A percentile compares a stretch with the other conserved stretches of the same genome.
These are phyloP conservation scores for Cyprinus carpio DNA, from an alignment of 2,113 vertebrate species.

Conservation along the genomic window DNA sequence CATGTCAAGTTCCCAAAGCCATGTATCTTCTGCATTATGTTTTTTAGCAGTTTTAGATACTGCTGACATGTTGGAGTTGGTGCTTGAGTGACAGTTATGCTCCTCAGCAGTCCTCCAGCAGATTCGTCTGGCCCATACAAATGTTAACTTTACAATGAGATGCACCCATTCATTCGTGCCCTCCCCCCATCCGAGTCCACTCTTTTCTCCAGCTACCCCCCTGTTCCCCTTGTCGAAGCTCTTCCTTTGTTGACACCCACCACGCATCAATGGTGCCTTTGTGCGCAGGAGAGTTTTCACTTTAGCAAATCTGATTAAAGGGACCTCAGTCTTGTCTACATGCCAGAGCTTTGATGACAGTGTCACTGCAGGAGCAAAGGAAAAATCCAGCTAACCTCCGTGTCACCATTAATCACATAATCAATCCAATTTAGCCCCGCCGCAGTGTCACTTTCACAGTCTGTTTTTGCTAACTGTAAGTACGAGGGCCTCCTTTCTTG, in stretches of 20 bases:
- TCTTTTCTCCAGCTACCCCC: slow-evolving; percentile 38
- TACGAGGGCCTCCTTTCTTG: neutral
- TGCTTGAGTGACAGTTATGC: slow-evolving; percentile 35
- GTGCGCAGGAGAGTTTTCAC: slow-evolving; percentile 59
- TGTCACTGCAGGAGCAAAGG: slow-evolving; percentile 51
- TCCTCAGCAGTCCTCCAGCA: slow-evolving; percentile 27
- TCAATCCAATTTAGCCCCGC: slow-evolving; percentile 43
- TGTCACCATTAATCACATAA: slow-evolving; percentile 54
- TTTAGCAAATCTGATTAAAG: slow-evolving; percentile 66
- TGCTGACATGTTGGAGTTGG: neutral
- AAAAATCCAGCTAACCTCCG: slow-evolving; percentile 54
- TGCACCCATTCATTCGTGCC: slow-evolving; percentile 25
- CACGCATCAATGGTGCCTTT: slow-evolving; percentile 59
- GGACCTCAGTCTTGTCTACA: slow-evolving; percentile 54
- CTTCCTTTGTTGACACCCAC: slow-evolving; percentile 62
- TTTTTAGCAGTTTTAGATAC: slow-evolving; percentile 20
- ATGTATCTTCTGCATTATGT: neutral
- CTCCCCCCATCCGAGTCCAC: slow-evolving; percentile 12
- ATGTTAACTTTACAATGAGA: slow-evolving; percentile 50
- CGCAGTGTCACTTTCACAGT: slow-evolving; percentile 57
- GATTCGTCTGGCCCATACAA: slow-evolving; percentile 36
- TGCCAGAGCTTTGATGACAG: slow-evolving; percentile 61
- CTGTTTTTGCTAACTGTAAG: slow-evolving; percentile 52
- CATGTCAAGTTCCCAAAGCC: neutral
- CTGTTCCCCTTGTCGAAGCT: slow-evolving; percentile 55